These are phyloP conservation scores for Danio choprae DNA, from an alignment of 2,797 vertebrate species.

Conservation along the genomic window DNA sequence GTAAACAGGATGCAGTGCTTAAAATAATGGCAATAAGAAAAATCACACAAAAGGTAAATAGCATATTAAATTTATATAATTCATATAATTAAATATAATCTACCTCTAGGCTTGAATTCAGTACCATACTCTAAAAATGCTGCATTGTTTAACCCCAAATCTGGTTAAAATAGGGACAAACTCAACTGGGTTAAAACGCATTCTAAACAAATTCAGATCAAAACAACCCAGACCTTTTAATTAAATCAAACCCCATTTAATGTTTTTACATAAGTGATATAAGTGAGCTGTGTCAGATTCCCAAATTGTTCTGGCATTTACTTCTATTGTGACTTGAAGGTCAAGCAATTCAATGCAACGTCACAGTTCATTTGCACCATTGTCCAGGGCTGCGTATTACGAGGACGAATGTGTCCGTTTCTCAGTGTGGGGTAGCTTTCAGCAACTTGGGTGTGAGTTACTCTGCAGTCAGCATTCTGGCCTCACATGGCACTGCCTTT, in stretches of 20 bases:
- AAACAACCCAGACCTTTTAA: no score
- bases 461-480: conserved; percentile 77
- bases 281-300: neutral
- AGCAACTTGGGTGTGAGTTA: conserved; percentile 65
- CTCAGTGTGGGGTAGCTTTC: conserved; percentile 29
- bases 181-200: no score
- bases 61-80: neutral
- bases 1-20: neutral
- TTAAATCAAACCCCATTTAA: neutral
- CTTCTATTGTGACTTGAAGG: conserved; percentile 6
- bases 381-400: conserved; percentile 17
- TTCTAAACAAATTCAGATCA: no score
- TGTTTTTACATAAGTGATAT: neutral
- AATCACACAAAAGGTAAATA: neutral
- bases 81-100: conserved; percentile 13
- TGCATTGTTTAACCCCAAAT: no score
- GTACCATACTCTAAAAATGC: no score
- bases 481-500: conserved; percentile 75
- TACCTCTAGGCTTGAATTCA: neutral
- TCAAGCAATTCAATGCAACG: conserved; percentile 20
- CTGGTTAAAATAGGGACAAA: no score
- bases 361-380: conserved; percentile 11
- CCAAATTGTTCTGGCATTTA: neutral
- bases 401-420: conserved; percentile 14
- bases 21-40: neutral